Evolutionary conservation across 2,113 vertebrate species (phyloP).

Genomic region (Percina caprodes): DNA sequence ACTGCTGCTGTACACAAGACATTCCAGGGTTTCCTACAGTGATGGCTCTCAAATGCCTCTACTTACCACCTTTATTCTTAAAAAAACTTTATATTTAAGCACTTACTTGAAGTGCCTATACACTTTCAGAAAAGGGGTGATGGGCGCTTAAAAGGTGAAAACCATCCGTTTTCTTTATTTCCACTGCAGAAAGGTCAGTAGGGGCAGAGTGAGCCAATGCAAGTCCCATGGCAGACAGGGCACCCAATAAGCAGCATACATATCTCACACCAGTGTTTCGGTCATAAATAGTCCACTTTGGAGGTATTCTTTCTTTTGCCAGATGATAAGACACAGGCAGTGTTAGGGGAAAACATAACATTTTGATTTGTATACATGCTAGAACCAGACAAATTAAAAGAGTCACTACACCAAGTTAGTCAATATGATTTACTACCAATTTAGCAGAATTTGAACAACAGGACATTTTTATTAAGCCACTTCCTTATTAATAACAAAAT

Average conservation of each 20-base stretch:
- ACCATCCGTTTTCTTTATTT: too few species aligned
- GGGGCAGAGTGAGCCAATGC: neutral
- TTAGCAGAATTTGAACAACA: neutral
- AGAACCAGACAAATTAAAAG: neutral
- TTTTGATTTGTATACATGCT: neutral
- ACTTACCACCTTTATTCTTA: neutral
- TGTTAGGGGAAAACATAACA: neutral
- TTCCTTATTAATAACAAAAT: neutral
- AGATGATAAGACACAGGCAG: neutral
- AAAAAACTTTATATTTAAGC: too few species aligned
- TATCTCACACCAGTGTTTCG: neutral
- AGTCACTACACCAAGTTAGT: neutral
- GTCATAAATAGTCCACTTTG: neutral
- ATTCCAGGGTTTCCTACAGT: neutral
- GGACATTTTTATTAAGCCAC: neutral
- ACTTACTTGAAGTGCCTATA: neutral
- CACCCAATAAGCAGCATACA: neutral
- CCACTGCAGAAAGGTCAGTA: neutral
- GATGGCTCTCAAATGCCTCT: neutral
- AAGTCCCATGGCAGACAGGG: neutral
- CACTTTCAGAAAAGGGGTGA: neutral
- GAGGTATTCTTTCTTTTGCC: neutral
- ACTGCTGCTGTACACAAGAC: neutral
- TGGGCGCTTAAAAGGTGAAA: neutral
- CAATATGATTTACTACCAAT: neutral